phyloP scores from a whole-genome alignment of 2,113 vertebrate species.

The Rhinolophus sinicus region DNA sequence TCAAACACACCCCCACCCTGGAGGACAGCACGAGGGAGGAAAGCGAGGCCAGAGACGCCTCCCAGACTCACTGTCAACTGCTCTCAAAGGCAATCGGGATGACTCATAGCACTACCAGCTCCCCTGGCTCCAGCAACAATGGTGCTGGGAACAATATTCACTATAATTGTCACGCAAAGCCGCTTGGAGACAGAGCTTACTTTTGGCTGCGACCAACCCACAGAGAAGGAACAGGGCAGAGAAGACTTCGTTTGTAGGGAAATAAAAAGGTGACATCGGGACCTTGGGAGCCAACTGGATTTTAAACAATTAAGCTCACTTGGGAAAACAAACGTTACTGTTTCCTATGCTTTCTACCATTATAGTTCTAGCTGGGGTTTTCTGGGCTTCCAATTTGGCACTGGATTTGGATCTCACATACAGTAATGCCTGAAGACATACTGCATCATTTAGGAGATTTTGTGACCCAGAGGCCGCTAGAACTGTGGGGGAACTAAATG shows the following conservation, averaged over 20 bases:
- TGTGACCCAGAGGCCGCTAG: neutral
- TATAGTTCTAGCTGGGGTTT: neutral
- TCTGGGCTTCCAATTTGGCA: neutral
- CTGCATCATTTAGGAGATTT: neutral
- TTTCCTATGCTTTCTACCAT: slow-evolving; percentile 22
- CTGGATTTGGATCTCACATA: neutral
- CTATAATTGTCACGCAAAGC: slow-evolving; percentile 12
- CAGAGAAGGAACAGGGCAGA: slow-evolving; percentile 53
- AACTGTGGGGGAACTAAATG: neutral
- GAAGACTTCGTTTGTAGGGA: slow-evolving; percentile 68
- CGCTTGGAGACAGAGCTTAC: slow-evolving; percentile 65
- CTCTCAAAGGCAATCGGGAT: slow-evolving; percentile 47
- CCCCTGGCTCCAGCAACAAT: slow-evolving; percentile 45
- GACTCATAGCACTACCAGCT: neutral
- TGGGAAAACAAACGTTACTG: slow-evolving; percentile 44
- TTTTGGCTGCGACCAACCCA: slow-evolving; percentile 54
- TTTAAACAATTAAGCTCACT: slow-evolving; percentile 75
- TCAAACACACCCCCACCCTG: neutral
- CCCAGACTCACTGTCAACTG: neutral
- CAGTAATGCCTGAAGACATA: neutral
- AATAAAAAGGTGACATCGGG: slow-evolving; percentile 39
- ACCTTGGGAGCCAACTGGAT: slow-evolving; percentile 71
- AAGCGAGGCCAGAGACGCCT: slow-evolving; percentile 46
- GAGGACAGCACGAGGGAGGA: neutral
- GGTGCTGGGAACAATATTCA: slow-evolving; percentile 42